Percentiles rank a stretch among this genome's conserved stretches.
Conservation (phyloP, 2,888 invertebrate species). For the Diarsia rubi region DNA sequence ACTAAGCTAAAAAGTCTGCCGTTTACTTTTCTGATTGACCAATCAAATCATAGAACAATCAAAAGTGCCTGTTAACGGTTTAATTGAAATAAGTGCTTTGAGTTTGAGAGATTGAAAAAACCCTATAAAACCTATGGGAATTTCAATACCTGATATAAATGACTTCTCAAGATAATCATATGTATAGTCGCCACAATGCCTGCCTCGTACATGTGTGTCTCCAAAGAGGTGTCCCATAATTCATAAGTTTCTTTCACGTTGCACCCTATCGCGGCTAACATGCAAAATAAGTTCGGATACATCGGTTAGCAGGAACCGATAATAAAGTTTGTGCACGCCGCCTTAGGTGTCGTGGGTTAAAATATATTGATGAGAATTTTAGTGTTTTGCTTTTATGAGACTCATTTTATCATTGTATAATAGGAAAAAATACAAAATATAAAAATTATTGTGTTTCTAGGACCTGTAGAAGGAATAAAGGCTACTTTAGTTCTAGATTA, state of each 20-base stretch:
- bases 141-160: not conserved
- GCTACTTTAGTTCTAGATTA: too few relatives aligned
- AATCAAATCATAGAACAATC: not conserved
- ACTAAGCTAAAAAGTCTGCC: not conserved
- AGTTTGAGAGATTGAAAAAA: not conserved
- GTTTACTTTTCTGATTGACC: not conserved
- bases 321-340: conserved; percentile 77
- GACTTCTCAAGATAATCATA: conserved; percentile 42
- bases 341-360: conserved; percentile 60
- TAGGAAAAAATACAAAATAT: not conserved
- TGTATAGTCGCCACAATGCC: conserved; percentile 9
- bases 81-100: not conserved
- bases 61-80: not conserved
- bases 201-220: conserved; percentile 24
- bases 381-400: not conserved
- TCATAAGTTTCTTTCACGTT: conserved; percentile 86
- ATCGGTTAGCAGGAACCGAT: conserved; percentile 83
- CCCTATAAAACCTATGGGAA: not conserved
- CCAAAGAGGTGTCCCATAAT: conserved; percentile 75
- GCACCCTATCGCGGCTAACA: conserved; percentile 85
- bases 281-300: conserved; percentile 88
- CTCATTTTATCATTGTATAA: too few relatives aligned
- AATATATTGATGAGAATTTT: conserved; percentile 55
- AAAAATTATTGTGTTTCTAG: too few relatives aligned
- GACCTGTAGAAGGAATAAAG: too few relatives aligned